A percentile compares a stretch with the other conserved stretches of the same genome.
Evolutionary conservation across 2,888 invertebrate species (phyloP).

Genomic region (Caprella mutica): DNA sequence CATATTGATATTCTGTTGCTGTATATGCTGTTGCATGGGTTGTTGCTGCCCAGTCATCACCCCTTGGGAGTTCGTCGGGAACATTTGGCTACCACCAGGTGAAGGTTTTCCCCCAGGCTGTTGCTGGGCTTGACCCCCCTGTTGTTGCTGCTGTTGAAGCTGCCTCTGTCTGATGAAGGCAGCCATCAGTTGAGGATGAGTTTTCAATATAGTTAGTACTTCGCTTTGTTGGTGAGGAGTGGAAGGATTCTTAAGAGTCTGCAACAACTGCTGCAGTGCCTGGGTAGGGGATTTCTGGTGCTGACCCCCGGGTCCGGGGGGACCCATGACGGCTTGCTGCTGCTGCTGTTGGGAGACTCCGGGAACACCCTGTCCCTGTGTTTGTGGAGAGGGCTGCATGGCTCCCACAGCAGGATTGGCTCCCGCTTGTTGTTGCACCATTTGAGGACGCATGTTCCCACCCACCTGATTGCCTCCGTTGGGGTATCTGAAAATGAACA

Average conservation of each 20-base stretch:
- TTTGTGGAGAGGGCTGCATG: conserved; percentile 15
- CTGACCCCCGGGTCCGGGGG: conserved; percentile 37
- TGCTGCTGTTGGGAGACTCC: not conserved
- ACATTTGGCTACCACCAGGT: conserved; percentile 36
- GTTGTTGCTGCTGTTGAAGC: conserved; percentile 33
- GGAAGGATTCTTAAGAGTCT: conserved; percentile 76
- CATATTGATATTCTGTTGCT: conserved; percentile 10
- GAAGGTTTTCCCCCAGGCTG: conserved; percentile 39
- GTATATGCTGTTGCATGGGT: conserved; percentile 16
- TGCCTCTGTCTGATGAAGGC: conserved; percentile 35
- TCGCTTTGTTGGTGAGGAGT: conserved; percentile 85
- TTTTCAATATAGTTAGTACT: conserved; percentile 76
- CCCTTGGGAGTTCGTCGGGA: conserved; percentile 34
- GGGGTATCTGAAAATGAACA: conserved; percentile 40
- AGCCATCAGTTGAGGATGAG: conserved; percentile 89
- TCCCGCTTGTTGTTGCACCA: conserved; percentile 5
- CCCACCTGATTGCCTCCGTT: conserved; percentile 21
- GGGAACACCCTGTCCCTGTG: conserved; percentile 17
- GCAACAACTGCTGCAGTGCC: conserved; percentile 66
- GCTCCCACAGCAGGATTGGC: conserved; percentile 4
- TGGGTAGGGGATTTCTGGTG: conserved; percentile 35
- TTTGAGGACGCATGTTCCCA: conserved; percentile 38
- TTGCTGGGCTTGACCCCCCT: conserved; percentile 35
- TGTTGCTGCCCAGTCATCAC: conserved; percentile 23
- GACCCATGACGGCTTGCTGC: conserved; percentile 33